These are phyloP conservation scores for Mastacembelus armatus DNA, from an alignment of 2,797 vertebrate genomes.

Conservation along the genomic window DNA sequence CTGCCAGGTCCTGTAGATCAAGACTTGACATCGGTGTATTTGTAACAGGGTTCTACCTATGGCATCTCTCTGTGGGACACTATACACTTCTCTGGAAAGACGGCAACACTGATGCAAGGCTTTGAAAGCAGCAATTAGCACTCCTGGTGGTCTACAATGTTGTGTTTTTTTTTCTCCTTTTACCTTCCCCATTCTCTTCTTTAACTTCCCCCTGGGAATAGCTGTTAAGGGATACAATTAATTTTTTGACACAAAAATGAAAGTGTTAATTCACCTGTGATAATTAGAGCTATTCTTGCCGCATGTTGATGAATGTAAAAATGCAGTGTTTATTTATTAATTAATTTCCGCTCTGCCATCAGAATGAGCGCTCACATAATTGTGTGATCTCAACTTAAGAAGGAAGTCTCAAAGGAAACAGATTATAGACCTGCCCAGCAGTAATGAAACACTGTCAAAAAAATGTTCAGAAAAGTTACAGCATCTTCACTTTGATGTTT, in stretches of 20 bases:
- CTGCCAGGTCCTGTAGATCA: conserved; percentile 63
- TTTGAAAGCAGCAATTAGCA: conserved; percentile 85
- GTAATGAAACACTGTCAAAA: conserved; percentile 80
- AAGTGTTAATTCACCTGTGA: conserved; percentile 89
- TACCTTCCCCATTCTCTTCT: conserved; percentile 69
- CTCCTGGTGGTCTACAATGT: conserved; percentile 76
- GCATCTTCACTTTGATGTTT: conserved; percentile 71
- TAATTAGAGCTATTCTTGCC: conserved; percentile 86
- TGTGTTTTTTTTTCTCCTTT: conserved; percentile 54
- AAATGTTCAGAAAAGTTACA: conserved; percentile 75
- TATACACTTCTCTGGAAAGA: conserved; percentile 55
- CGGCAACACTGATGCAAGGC: conserved; percentile 73
- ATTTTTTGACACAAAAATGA: conserved; percentile 89
- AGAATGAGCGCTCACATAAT: conserved; percentile 73
- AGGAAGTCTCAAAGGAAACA: conserved; percentile 79
- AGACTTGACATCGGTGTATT: conserved; percentile 67
- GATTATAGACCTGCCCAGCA: conserved; percentile 77
- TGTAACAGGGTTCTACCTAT: conserved; percentile 61
- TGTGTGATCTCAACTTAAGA: conserved; percentile 82
- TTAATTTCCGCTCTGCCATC: conserved; percentile 72
- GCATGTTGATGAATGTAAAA: conserved; percentile 82
- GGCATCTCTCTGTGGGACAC: conserved; percentile 70
- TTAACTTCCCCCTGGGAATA: conserved; percentile 73
- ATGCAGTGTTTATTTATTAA: conserved; percentile 83
- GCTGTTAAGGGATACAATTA: conserved; percentile 87